A percentile compares a stretch with the other conserved stretches of the same genome.
Evolutionary conservation across 2,113 vertebrate genomes (phyloP).

Genomic region (Entelurus aequoreus): DNA sequence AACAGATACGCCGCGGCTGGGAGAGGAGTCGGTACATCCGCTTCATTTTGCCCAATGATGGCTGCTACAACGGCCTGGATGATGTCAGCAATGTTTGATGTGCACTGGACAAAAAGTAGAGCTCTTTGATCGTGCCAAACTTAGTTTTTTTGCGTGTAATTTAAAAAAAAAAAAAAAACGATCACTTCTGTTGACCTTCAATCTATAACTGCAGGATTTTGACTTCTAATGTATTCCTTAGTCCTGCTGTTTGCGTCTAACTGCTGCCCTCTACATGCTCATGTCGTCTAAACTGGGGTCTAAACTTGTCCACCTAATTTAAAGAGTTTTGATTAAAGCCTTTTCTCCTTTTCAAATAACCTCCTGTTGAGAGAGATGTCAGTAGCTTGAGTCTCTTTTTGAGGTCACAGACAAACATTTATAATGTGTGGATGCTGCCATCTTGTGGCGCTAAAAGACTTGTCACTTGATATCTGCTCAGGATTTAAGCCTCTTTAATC

Average conservation of each 20-base stretch:
- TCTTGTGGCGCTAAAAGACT: constrained; percentile 21
- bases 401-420: neutral
- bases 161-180: neutral
- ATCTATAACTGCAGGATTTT: neutral
- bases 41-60: constrained; percentile 53
- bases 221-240: constrained; percentile 14
- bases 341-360: constrained; percentile 1
- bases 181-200: neutral
- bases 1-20: constrained; percentile 86
- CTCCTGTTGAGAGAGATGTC: neutral
- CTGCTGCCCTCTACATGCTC: neutral
- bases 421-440: constrained; percentile 32
- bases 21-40: constrained; percentile 67
- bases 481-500: too few species aligned
- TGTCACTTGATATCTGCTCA: neutral
- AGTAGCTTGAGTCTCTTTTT: neutral
- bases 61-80: constrained; percentile 36
- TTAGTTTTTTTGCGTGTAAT: neutral
- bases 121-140: neutral
- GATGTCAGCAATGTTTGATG: constrained; percentile 58
- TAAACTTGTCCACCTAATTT: neutral
- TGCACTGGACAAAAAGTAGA: neutral
- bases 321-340: constrained; percentile 25
- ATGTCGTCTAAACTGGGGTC: neutral
- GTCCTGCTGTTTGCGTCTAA: neutral